Base-by-base conservation (phyloP, 2,888 invertebrate species). In the Noctua janthe region DNA sequence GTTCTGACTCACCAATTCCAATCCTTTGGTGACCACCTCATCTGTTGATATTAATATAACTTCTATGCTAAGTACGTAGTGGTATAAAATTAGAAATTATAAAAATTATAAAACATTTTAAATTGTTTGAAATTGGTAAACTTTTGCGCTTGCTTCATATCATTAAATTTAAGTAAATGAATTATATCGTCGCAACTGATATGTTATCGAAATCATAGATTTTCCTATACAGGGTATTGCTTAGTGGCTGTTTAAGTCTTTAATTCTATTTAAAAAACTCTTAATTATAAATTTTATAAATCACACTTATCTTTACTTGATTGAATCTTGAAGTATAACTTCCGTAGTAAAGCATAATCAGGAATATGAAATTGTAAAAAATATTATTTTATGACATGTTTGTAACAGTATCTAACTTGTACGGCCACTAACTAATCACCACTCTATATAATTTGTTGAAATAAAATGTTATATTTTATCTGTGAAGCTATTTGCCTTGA, bases 61-160 rank as follows among this genome's bases (percentile, higher is more conserved):
- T 72, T 76, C 76, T 70, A 74, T 74, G 88, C 79, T 81, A 71
- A 80, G 66, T n/a, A 47, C 51, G 76, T 88, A 89, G 78, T 76
- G 43, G 73, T 86, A 71, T 85, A 82, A 83, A 76, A 76, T 78
- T 81, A 84, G 77, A 74, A 78, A 71, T 66, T 69, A 75, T 71
- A 75, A 74, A 84, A 74, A 69, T 20, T 80, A 78, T 72, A 39
- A 77, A 81, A 80, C 76, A 83, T 85, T 89, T 82, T 72, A 76
- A 86, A 84, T 88, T 85, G 80, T 82, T 88, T 89, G 64, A 80
- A 86, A 89, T 88, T 71, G 71, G 84, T 86, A 83, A 91, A 93
- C 91, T 83, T 92, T 95, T 94, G 95, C 95, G 95, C 95, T 96
- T 95, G 93, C 94, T 91, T 95, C 96, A 96, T 96, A 96, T 96